Evolutionary conservation across 1,140 invertebrate species (phyloP).

Genomic region (Babylonia areolata): DNA sequence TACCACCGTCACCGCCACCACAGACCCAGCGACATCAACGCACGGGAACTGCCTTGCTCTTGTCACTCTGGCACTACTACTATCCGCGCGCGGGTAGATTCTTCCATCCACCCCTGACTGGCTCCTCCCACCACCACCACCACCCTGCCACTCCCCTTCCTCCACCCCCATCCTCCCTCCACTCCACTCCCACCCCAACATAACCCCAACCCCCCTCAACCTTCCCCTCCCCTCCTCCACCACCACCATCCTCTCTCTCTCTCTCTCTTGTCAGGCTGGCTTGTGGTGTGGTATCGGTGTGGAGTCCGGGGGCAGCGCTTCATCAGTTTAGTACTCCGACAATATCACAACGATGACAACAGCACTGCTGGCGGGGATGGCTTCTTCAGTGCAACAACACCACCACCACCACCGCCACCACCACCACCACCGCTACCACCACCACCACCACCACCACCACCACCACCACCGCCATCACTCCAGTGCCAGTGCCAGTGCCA

Average conservation of each 20-base stretch:
- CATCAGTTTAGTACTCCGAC: background rate
- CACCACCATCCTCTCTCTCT: too few relatives aligned
- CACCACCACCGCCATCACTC: conserved; percentile 10
- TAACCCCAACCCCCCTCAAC: background rate
- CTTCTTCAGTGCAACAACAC: too few relatives aligned
- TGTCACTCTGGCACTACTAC: background rate
- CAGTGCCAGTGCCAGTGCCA: background rate
- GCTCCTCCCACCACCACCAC: background rate
- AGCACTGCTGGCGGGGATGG: conserved; percentile 11
- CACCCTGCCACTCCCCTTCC: background rate
- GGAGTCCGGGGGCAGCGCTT: background rate
- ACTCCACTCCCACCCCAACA: background rate
- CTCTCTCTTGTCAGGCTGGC: conserved; percentile 20
- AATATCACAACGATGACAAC: background rate
- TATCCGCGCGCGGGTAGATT: background rate
- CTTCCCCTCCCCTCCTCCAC: background rate
- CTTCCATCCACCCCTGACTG: background rate
- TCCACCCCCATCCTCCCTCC: background rate
- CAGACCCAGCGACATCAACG: too few relatives aligned
- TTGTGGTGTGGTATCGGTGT: background rate
- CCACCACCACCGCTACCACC: background rate
- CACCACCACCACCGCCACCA: too few relatives aligned
- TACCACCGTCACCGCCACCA: too few relatives aligned
- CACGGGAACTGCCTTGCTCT: too few relatives aligned
- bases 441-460: background rate